Evolutionary conservation across 2,888 invertebrate species (phyloP).

Genomic region (Mechanitis mazaeus): DNA sequence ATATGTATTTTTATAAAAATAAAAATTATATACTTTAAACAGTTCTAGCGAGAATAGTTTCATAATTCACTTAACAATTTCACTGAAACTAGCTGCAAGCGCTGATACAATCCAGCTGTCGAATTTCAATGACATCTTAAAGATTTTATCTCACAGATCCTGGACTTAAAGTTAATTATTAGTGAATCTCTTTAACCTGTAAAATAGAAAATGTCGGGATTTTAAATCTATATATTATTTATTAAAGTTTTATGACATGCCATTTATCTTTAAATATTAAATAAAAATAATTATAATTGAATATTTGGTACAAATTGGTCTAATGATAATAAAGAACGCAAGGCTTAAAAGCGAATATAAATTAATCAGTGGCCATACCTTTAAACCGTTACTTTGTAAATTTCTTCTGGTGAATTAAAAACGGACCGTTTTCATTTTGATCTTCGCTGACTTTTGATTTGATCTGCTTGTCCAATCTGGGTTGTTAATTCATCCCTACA

Average conservation of each 20-base stretch:
- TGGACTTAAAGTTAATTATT: background rate
- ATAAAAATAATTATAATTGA: too few species aligned
- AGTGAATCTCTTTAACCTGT: background rate
- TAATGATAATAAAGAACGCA: too few species aligned
- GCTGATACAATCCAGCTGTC: constrained; percentile 22
- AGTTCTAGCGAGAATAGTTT: background rate
- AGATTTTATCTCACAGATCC: constrained; percentile 13
- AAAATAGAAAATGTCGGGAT: background rate
- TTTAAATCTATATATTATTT: too few species aligned
- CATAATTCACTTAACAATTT: background rate
- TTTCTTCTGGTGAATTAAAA: too few species aligned
- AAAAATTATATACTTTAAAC: background rate
- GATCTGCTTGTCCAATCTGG: constrained; percentile 10
- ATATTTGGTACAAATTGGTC: too few species aligned
- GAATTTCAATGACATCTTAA: constrained; percentile 18
- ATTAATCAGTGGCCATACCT: too few species aligned
- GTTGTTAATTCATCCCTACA: constrained; percentile 7
- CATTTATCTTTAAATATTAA: too few species aligned
- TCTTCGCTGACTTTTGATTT: constrained; percentile 7
- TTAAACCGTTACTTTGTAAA: too few species aligned
- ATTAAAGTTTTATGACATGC: too few species aligned
- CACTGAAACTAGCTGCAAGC: constrained; percentile 16
- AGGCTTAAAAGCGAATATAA: too few species aligned
- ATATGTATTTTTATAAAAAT: background rate
- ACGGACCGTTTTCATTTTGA: background rate